These are phyloP conservation scores for Thamnophis elegans DNA, from an alignment of 2,797 vertebrate genomes.

Conservation along the genomic window DNA sequence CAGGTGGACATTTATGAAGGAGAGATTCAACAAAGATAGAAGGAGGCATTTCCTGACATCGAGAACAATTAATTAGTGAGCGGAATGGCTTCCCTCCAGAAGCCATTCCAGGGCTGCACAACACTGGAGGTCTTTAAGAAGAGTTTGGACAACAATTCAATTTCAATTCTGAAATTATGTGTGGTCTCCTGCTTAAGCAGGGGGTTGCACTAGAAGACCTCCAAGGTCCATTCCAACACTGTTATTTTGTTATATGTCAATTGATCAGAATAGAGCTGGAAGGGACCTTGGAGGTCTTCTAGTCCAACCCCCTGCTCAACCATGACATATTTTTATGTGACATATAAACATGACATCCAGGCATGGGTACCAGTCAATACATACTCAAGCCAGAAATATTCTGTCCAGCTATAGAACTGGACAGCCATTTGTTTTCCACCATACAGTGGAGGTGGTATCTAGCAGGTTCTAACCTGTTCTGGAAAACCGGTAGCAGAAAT, in stretches of 20 bases:
- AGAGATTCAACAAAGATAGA: not conserved
- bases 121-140: not conserved
- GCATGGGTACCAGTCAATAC: no score
- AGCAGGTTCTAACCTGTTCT: no score
- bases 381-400: no score
- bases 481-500: no score
- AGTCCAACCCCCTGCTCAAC: no score
- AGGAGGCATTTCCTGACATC: not conserved
- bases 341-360: no score
- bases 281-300: no score
- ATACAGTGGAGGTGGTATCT: no score
- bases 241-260: no score
- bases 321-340: no score
- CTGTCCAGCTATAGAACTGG: not conserved
- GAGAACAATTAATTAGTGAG: not conserved
- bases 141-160: not conserved
- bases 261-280: no score
- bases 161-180: not conserved
- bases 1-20: not conserved
- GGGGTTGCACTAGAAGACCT: not conserved
- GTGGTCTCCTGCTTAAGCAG: not conserved
- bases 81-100: not conserved
- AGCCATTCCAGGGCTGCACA: no score
- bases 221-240: not conserved
- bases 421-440: not conserved